Base-by-base conservation (phyloP, 2,797 vertebrate species). In the Sternotherus odoratus region DNA sequence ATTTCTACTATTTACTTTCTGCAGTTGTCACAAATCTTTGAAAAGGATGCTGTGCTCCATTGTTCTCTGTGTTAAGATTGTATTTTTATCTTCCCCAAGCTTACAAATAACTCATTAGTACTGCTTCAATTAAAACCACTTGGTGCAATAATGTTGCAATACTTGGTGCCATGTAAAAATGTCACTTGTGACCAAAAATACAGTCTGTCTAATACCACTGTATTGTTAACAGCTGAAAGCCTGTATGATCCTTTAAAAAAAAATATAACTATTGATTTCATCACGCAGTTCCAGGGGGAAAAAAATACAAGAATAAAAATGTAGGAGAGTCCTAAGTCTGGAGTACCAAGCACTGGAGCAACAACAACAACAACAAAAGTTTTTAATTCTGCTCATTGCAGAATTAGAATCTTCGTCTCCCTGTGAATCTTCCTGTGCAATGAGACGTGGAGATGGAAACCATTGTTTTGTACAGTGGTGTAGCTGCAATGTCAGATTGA, bases 41-140 rank as follows among this genome's bases (percentile, higher is more conserved):
- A 53, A 3, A 63, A 26, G 24, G 50, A 0, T 0, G 36, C 51
- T 19, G 43, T 36, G 23, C 16, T 28, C 9, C 9, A 26, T 28
- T 75, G n/a, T 80, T 66, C 33, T 72, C 16, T 85, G 74, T 36
- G 36, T 28, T 49, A 30, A 51, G 49, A 43, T 43, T 21, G 5
- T 10, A 6, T 53, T 43, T 36, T 2, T 24, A 72, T 36, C 69
- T 13, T 16, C 33, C 23, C 53, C n/a, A n/a, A 60, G 21, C n/a
- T 51, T 49, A 43, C 50, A 86, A 17, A 13, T 54, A 53, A 54
- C 39, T 82, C 60, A 10, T 26, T 78, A 26, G 12, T 72, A 69
- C 43, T 15, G 26, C 39, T 78, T 89, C 53, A 74, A 30, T 48
- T 86, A 57, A 46, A 81, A 79, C 11, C 43, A n/a, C 39, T 78